Evolutionary conservation across 2,888 invertebrate species (phyloP).

Genomic region (Eremobia ochroleuca): DNA sequence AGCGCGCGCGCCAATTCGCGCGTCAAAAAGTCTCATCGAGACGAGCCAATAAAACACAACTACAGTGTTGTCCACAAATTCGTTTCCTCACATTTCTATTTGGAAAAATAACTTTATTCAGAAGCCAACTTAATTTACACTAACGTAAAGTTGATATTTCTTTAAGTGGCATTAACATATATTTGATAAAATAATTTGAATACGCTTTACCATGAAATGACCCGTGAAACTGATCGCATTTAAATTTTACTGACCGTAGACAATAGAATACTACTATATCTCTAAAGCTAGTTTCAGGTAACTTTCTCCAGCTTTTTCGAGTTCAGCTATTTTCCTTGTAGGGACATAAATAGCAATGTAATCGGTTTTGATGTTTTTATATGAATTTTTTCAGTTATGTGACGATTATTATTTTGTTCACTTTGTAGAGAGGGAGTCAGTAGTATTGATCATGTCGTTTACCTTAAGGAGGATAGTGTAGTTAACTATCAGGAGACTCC

Average conservation of each 20-base stretch:
- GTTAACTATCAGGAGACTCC: background rate
- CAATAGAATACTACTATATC: no score
- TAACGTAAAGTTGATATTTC: background rate
- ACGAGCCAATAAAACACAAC: conserved; percentile 25
- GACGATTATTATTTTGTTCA: background rate
- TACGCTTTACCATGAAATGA: background rate
- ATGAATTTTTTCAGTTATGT: background rate
- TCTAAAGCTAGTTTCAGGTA: background rate
- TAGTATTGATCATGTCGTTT: background rate
- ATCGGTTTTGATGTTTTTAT: background rate
- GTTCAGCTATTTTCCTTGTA: background rate
- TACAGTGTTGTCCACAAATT: background rate
- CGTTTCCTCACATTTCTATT: background rate
- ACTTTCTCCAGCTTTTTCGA: background rate
- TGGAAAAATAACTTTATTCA: background rate
- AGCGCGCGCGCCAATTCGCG: conserved; percentile 43
- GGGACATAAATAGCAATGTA: background rate
- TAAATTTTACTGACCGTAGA: background rate
- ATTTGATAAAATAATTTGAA: background rate
- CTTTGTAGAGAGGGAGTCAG: background rate
- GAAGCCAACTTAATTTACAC: background rate
- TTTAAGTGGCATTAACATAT: background rate
- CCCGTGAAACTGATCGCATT: conserved; percentile 15
- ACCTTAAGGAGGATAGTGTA: no score
- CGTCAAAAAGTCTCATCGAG: conserved; percentile 22